Percentiles rank a stretch among this genome's conserved stretches.
These are phyloP conservation scores for Palythoa grandiflora DNA, from an alignment of 92 coral and sea anemone species.

Conservation along the genomic window DNA sequence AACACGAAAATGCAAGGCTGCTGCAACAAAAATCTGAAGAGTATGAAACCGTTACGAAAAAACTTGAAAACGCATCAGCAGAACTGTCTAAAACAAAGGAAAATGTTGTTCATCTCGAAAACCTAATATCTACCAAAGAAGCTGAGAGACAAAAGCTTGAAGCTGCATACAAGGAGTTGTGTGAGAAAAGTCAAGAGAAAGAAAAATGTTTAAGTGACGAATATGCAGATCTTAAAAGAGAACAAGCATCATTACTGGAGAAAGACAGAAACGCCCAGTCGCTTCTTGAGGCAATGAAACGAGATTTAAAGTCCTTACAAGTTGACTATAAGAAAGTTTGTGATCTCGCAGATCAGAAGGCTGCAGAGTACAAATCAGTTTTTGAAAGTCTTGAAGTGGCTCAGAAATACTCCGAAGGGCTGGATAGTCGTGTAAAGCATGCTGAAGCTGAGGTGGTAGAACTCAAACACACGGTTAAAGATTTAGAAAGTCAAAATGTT, in stretches of 20 bases:
- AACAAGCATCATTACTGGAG: conserved; percentile 57
- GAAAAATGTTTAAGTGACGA: conserved; percentile 57
- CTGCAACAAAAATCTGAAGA: conserved; percentile 73
- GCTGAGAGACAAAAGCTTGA: conserved; percentile 63
- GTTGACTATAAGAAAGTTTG: conserved; percentile 87
- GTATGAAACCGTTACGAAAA: conserved; percentile 22
- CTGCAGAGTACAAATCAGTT: conserved; percentile 76
- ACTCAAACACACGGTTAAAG: conserved; percentile 47
- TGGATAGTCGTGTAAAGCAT: conserved; percentile 65
- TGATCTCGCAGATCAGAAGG: conserved; percentile 82
- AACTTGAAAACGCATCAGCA: conserved; percentile 61
- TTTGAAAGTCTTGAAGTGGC: conserved; percentile 76
- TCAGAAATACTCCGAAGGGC: conserved; percentile 71
- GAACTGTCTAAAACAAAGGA: conserved; percentile 71
- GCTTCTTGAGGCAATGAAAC: conserved; percentile 67
- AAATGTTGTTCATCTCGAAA: conserved; percentile 68
- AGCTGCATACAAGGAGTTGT: conserved; percentile 59
- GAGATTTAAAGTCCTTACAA: conserved; percentile 79
- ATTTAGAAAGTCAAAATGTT: conserved; percentile 52
- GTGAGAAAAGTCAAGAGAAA: conserved; percentile 60
- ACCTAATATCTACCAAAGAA: conserved; percentile 57
- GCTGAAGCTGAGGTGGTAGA: conserved; percentile 73
- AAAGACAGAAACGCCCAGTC: conserved; percentile 66
- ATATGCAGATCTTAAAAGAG: conserved; percentile 62
- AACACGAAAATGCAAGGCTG: conserved; percentile 53